A percentile compares a stretch with the other conserved stretches of the same genome.
phyloP scores from a whole-genome alignment of 2,113 vertebrate species.

The Podilymbus podiceps region DNA sequence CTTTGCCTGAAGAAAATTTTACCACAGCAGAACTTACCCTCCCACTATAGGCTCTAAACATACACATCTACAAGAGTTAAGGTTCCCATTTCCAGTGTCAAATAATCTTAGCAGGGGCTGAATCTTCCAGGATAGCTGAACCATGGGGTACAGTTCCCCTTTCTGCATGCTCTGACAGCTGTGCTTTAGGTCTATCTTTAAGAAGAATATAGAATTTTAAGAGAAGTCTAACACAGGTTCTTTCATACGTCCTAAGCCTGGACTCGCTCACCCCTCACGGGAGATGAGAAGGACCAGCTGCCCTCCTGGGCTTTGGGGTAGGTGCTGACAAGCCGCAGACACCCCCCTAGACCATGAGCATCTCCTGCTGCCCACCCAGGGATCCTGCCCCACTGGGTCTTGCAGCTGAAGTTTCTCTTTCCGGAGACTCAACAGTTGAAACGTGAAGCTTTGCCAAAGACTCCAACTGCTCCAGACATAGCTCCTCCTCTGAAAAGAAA shows the following conservation, averaged over 20 bases:
- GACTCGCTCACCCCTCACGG: neutral
- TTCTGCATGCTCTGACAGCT: neutral
- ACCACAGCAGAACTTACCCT: neutral
- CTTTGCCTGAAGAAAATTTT: neutral
- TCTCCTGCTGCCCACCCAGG: fast-evolving
- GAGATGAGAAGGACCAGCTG: neutral
- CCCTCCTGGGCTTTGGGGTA: neutral
- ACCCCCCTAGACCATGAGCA: fast-evolving
- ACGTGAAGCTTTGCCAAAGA: neutral
- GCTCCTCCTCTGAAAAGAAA: neutral
- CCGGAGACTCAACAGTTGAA: neutral
- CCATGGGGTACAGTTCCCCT: neutral
- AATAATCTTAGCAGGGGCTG: neutral
- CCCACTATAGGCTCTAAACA: neutral
- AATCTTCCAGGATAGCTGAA: neutral
- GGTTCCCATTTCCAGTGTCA: neutral
- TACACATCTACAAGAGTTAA: neutral
- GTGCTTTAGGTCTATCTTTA: neutral
- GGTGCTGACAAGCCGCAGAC: fast-evolving
- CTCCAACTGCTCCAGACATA: neutral
- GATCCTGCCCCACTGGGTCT: fast-evolving
- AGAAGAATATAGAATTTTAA: neutral
- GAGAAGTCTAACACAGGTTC: neutral
- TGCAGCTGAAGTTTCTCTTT: neutral
- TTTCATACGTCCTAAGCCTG: neutral